phyloP scores from a whole-genome alignment of 2,113 vertebrate species.

The Crotalus helleri region DNA sequence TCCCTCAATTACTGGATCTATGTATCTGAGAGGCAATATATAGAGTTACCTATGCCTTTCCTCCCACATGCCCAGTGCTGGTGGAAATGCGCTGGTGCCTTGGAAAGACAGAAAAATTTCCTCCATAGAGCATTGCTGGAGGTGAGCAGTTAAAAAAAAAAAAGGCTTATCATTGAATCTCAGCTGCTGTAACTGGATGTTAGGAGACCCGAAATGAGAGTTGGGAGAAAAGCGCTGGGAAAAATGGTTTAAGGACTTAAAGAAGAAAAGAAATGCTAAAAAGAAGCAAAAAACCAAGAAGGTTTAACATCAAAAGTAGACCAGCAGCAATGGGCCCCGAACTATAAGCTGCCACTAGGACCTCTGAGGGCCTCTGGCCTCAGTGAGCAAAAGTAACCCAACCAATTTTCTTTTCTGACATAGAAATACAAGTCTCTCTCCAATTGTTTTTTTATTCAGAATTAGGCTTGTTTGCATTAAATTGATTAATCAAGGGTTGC shows the following conservation, averaged over 20 bases:
- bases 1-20: neutral
- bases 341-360: neutral
- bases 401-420: neutral
- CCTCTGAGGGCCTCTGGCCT: neutral
- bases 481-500: neutral
- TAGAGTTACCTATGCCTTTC: neutral
- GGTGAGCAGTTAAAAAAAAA: neutral
- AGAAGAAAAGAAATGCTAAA: neutral
- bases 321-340: neutral
- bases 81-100: neutral
- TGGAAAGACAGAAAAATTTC: neutral
- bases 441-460: neutral
- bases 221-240: neutral
- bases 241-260: neutral
- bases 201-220: neutral
- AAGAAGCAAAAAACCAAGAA: neutral
- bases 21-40: neutral
- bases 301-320: neutral
- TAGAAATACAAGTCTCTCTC: neutral
- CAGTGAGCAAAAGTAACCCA: neutral
- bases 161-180: neutral
- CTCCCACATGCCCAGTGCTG: neutral
- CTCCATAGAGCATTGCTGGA: neutral
- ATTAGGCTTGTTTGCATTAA: neutral
- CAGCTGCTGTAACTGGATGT: neutral